Evolutionary conservation across 2,888 invertebrate genomes (phyloP), one percentile per base, ranked within the genome.

Genomic region (Podotricha telesiphe): DNA sequence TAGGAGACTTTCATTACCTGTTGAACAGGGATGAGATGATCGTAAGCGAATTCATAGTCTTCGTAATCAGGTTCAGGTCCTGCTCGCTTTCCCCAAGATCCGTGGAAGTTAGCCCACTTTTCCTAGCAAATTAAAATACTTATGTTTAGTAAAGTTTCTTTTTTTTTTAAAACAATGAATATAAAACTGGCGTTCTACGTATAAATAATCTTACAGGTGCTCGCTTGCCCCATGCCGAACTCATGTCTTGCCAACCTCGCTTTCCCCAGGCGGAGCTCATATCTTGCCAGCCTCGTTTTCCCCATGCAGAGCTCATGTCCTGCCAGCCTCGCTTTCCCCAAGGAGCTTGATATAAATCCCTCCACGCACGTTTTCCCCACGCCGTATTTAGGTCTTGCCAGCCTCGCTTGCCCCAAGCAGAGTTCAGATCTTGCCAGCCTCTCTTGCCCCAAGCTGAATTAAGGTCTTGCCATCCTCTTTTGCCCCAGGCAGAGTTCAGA

Each of bases 1-100:
- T n/a, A n/a, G 8, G 42, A 42, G 11, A 13, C 8, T 42, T 42
- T 11, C n/a, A 6, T 28, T 74, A 89, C 90, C 86, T 90, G 86
- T 77, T 86, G 86, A 13, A 79, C 70, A 4, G 89, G 88, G 48
- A 85, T 71, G 11, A 87, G 78, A 71, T 89, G 87, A 67, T 90
- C 91, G 28, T 86, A 78, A 42, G 80, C 79, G 13, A 86, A 80
- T 53, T 89, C 91, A n/a, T 88, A 78, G 70, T 92, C 93, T 56
- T 91, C 87, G 75, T 90, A 88, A 78, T 91, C 92, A 1, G 87
- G 84, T 19, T 88, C 89, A 5, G 86, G 70, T 15, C 79, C 79
- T 10, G 85, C 73, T 1, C 96, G 93, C 82, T 96, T 96, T 78
- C 96, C 96, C 96, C 96, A 96, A 0, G 95, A 94, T 17, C 94